Conservation (phyloP, 2,113 vertebrate species). For the Phyllostomus hastatus region DNA sequence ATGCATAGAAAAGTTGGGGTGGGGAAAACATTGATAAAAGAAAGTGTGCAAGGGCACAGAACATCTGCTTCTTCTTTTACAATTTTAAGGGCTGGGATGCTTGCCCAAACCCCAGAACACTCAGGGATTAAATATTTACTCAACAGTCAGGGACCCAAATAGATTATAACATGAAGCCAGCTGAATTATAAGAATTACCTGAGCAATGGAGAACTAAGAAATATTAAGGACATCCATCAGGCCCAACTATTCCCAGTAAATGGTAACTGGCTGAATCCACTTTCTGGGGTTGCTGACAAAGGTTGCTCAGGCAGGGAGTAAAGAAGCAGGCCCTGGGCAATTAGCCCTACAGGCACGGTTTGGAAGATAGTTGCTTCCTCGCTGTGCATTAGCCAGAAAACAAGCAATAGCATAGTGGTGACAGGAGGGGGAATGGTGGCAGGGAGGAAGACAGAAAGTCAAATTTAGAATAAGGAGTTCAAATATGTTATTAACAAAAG, state of each 20-base stretch:
- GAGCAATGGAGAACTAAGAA: conserved; percentile 42
- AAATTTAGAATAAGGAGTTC: conserved; percentile 28
- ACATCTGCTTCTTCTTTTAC: not conserved
- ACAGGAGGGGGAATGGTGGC: not conserved
- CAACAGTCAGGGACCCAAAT: not conserved
- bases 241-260: not conserved
- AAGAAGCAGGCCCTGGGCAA: not conserved
- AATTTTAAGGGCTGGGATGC: not conserved
- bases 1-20: not conserved
- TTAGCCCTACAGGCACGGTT: not conserved
- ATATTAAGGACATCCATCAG: conserved; percentile 69
- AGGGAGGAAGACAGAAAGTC: not conserved
- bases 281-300: conserved; percentile 20
- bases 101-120: not conserved
- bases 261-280: conserved; percentile 30
- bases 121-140: conserved; percentile 44
- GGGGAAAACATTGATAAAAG: not conserved
- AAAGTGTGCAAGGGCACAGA: not conserved
- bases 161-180: conserved; percentile 37
- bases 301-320: not conserved
- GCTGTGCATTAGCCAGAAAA: not conserved
- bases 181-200: conserved; percentile 50
- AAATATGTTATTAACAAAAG: conserved; percentile 7
- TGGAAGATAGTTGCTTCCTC: not conserved
- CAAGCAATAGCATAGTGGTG: not conserved